A percentile compares a stretch with the other conserved stretches of the same genome.
Evolutionary conservation across 2,113 vertebrate genomes (phyloP).

Genomic region (Scytalopus superciliaris): DNA sequence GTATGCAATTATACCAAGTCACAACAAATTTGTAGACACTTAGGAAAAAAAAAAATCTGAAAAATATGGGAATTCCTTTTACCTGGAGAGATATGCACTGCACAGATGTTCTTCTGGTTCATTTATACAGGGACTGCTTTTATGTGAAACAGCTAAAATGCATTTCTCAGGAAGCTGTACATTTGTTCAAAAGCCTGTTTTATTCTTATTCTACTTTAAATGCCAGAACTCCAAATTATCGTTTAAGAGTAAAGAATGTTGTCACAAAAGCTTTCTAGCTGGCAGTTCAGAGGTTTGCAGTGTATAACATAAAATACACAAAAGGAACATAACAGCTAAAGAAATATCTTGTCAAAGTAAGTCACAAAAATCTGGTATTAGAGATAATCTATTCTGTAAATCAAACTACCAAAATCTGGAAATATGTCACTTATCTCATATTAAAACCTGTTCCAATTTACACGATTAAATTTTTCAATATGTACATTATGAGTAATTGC

Average conservation of each 20-base stretch:
- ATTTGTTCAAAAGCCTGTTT: background rate
- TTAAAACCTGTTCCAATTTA: background rate
- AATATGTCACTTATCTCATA: background rate
- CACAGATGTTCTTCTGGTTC: background rate
- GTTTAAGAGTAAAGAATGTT: background rate
- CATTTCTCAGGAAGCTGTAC: background rate
- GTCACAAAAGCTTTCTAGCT: background rate
- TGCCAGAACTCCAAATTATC: background rate
- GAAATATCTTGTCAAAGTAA: background rate
- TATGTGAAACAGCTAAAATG: background rate
- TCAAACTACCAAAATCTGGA: background rate
- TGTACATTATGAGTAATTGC: background rate
- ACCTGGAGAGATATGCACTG: background rate
- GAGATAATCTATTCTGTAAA: background rate
- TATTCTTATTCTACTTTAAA: background rate
- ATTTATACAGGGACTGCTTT: background rate
- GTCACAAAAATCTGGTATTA: background rate
- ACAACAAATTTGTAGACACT: background rate
- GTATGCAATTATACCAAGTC: background rate
- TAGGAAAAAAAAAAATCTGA: background rate
- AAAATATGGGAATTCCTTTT: background rate
- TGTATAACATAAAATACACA: background rate
- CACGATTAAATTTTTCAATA: background rate
- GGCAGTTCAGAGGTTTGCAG: background rate
- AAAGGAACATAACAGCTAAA: background rate